Conservation (phyloP, 2,888 invertebrate species). For the Thalpophila matura region DNA sequence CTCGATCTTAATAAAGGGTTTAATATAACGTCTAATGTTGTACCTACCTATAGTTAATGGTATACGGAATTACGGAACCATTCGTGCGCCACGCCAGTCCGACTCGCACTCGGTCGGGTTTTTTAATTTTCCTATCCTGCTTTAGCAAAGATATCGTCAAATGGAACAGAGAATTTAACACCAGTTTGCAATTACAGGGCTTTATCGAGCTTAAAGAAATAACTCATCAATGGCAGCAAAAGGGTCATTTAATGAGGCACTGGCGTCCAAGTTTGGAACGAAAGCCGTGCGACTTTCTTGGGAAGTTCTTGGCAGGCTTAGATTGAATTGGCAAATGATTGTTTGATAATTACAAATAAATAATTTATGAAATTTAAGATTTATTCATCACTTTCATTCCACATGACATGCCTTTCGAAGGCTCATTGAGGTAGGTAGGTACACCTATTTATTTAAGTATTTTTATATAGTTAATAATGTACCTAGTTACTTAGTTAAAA, state of each 20-base stretch:
- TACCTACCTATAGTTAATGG: too few relatives aligned
- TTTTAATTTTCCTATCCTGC: too few relatives aligned
- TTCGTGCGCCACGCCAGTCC: too few relatives aligned
- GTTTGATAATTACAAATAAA: slow-evolving; percentile 21
- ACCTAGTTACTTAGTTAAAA: too few relatives aligned
- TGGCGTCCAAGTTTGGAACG: slow-evolving; percentile 95
- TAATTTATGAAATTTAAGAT: slow-evolving; percentile 76
- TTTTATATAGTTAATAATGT: too few relatives aligned
- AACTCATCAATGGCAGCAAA: slow-evolving; percentile 96
- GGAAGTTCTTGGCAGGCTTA: slow-evolving; percentile 94
- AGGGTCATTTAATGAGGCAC: slow-evolving; percentile 95
- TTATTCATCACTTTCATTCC: slow-evolving; percentile 83
- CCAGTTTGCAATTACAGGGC: slow-evolving; percentile 91
- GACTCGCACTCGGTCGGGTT: too few relatives aligned
- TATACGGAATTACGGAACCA: too few relatives aligned
- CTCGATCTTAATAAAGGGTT: too few relatives aligned
- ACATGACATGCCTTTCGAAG: slow-evolving; percentile 79
- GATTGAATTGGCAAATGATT: slow-evolving; percentile 1
- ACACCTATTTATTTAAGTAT: neutral
- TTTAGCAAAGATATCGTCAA: too few relatives aligned
- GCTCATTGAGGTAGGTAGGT: slow-evolving; percentile 63
- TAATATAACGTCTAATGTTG: too few relatives aligned
- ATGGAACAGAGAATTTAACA: neutral
- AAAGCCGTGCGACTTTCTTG: slow-evolving; percentile 96
- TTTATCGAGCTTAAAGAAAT: slow-evolving; percentile 98